Evolutionary conservation across 1,140 invertebrate genomes (phyloP).

Genomic region (Diprion similis): DNA sequence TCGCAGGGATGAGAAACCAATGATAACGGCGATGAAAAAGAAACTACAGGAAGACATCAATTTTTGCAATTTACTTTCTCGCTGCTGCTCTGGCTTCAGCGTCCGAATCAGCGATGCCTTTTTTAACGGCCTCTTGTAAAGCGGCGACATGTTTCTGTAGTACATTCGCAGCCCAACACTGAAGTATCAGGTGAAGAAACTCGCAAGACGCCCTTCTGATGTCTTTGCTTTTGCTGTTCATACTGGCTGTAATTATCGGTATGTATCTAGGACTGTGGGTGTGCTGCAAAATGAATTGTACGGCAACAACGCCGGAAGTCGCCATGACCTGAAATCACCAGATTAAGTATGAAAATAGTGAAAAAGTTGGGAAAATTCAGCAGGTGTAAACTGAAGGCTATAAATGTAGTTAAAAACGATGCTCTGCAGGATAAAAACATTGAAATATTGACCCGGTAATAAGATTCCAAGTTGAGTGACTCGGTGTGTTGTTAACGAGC

Average conservation of each 20-base stretch:
- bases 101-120: conserved; percentile 92
- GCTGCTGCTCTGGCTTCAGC: conserved; percentile 81
- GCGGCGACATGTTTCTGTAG: conserved; percentile 82
- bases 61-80: conserved; percentile 66
- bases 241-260: conserved; percentile 82
- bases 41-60: conserved; percentile 18
- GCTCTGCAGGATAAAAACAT: no score
- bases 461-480: no score
- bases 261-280: conserved; percentile 86
- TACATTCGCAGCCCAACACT: conserved; percentile 82
- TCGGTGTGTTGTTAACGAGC: no score
- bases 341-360: no score
- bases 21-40: conserved; percentile 17
- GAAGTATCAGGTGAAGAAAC: conserved; percentile 83
- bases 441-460: no score
- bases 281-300: conserved; percentile 89
- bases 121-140: conserved; percentile 86
- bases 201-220: conserved; percentile 86
- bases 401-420: no score
- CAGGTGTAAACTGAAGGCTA: no score
- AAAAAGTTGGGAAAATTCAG: no score
- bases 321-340: conserved; percentile 78
- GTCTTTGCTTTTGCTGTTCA: conserved; percentile 90
- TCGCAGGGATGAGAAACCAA: conserved; percentile 10
- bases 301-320: conserved; percentile 84